Evolutionary conservation across 1,140 invertebrate genomes (phyloP), one percentile per base, ranked within the genome.

Genomic region (Gonatopus flavifemur): DNA sequence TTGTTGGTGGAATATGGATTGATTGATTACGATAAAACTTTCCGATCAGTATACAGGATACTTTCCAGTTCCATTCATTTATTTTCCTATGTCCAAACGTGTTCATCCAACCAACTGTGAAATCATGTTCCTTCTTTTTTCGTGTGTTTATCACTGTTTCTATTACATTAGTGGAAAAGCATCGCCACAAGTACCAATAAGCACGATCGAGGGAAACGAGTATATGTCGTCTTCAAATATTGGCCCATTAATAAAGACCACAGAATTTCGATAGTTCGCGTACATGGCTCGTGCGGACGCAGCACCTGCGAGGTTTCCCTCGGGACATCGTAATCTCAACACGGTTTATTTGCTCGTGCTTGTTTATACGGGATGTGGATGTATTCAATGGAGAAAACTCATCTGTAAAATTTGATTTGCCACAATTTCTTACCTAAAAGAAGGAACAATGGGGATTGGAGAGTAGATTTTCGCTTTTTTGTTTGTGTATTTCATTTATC

Each of bases 191-290:
- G 39, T 45, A 54, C 45, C 64, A 62, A 69, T 70, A 70, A 72
- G 66, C 64, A n/a, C n/a, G n/a, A n/a, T 64, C 56, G 62, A 57
- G 56, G 52, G 58, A 57, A 60, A 30, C 52, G 57, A 56, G 69
- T 70, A 68, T 72, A 71, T 67, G 61, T 66, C 64, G 55, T 72
- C 67, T 59, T 72, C 70, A 73, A 73, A 74, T 70, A 74, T 73
- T 74, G 59, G 63, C 53, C 68, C 64, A 73, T 73, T 73, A 72
- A 74, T 72, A 71, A 73, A 72, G 67, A 43, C 59, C 60, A 63
- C 64, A 55, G 48, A 38, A 64, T 64, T 68, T 69, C 58, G 67
- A 69, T 62, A 59, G 62, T 52, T 57, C 55, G 41, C 56, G 57
- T 39, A 55, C 40, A 12, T 12, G 25, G 6, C 37, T 62, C 43